Percentiles rank a stretch among this genome's conserved stretches.
These are phyloP conservation scores for Euphydryas editha DNA, from an alignment of 2,888 invertebrate genomes.

Conservation along the genomic window DNA sequence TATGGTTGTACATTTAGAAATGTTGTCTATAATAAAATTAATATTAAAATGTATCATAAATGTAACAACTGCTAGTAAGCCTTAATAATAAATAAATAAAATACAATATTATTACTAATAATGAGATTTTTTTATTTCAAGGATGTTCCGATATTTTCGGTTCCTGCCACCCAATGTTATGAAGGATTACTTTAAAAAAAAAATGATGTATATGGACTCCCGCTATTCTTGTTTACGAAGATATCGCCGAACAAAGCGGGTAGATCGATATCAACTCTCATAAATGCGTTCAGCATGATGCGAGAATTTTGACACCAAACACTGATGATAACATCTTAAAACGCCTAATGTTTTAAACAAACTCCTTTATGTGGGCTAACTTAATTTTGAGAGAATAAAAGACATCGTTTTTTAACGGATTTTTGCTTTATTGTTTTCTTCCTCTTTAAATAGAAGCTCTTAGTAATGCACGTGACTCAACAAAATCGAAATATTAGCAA, in stretches of 20 bases:
- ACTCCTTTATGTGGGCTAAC: constrained; percentile 80
- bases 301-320: constrained; percentile 83
- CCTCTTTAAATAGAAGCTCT: constrained; percentile 34
- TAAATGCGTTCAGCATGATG: constrained; percentile 81
- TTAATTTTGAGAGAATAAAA: constrained; percentile 79
- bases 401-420: constrained; percentile 60
- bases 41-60: no score
- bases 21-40: no score
- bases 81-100: no score
- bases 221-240: constrained; percentile 81
- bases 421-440: constrained; percentile 53
- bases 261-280: constrained; percentile 69
- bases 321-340: constrained; percentile 77
- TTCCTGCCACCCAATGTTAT: constrained; percentile 28
- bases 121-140: constrained; percentile 11
- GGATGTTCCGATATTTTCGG: constrained; percentile 15
- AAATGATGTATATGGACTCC: constrained; percentile 62
- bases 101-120: background rate
- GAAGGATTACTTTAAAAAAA: constrained; percentile 26
- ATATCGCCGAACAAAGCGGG: constrained; percentile 71
- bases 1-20: no score
- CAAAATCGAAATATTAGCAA: constrained; percentile 23
- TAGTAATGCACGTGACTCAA: constrained; percentile 31
- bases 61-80: no score
- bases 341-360: constrained; percentile 83